Evolutionary conservation across 2,797 vertebrate genomes (phyloP), one percentile per base, ranked within the genome.

Genomic region (Bovichtus diacanthus): DNA sequence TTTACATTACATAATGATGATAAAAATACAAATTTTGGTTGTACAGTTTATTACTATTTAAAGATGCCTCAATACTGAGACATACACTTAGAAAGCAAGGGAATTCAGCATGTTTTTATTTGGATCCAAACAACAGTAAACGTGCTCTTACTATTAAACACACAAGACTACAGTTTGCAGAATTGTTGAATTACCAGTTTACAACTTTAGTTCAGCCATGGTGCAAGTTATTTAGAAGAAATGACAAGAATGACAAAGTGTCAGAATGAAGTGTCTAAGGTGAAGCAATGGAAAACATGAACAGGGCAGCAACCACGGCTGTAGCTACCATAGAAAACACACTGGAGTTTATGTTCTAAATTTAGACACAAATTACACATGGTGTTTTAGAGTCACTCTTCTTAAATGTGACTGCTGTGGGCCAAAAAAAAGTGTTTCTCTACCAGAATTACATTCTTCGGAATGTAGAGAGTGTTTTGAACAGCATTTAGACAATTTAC

Each of bases 1-100:
- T 82, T 85, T 50, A 82, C 55, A 41, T 69, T 18, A 41, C 43
- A 56, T 56, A 55, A 81, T 39, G 41, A 61, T 44, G 19, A 78
- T 39, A 18, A 55, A n/a, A 66, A 68, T 16, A 58, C 27, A 55
- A 5, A 46, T 59, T 47, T 47, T 4, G 9, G 31, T 43, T 61
- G 19, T 38, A 55, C n/a, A 15, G 9, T 59, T 70, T 74, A 39
- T 5, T 39, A 43, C 10, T 19, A 27, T 18, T 29, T 46, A 5
- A 29, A 64, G 31, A 44, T 31, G 7, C 21, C 59, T 56, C 25
- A 70, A 56, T 8, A 54, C 0, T n/a, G 25, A 62, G 12, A 36
- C n/a, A 60, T 16, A 55, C 34, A 56, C 2, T 19, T 41, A 3
- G 3, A 55, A 55, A 56, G 2, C 29, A 51, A 39, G 5, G 1